Evolutionary conservation across 1,140 invertebrate species (phyloP), one percentile per base, ranked within the genome.

Genomic region (Platyscapa corneri): DNA sequence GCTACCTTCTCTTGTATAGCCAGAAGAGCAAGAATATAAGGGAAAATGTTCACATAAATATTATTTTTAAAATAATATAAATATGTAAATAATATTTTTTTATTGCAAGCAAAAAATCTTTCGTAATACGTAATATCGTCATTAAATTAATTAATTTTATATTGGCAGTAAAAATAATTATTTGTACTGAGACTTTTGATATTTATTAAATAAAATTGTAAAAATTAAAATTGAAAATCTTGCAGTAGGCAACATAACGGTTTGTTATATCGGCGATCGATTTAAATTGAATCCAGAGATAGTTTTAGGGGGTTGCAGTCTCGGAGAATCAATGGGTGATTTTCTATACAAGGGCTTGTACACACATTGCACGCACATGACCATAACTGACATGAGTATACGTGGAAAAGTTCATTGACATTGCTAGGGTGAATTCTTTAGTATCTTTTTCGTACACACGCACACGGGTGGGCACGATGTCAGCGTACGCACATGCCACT

Each of bases 281-380:
- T 85, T 80, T 80, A 72, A 85, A 84, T 84, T 84, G 64, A 46
- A 84, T 70, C 76, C 60, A 84, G 76, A 74, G 81, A 34, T 14
- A 46, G 81, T 37, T 30, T 7, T 18, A 32, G 12, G 74, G 30
- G n/a, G 49, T 27, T n/a, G 83, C 34, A 77, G 75, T 42, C 60
- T 49, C 64, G 70, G 79, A 65, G 67, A 86, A 85, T 88, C 84
- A 87, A 88, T 84, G 87, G 78, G 46, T 82, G 84, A 88, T 89
- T 86, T 87, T 87, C 83, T 77, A 82, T 77, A 74, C 37, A 46
- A 81, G 56, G 49, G n/a, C 65, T 46, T 37, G 82, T 75, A 75
- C 23, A 77, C 20, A 30, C 76, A 79, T 70, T 34, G 70, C n/a
- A 23, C 72, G 75, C 75, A 72, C 34, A 53, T 37, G 75, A 30